A percentile compares a stretch with the other conserved stretches of the same genome.
Evolutionary conservation across 64 coral and sea anemone species (phyloP).

Genomic region (Acropora yongei): DNA sequence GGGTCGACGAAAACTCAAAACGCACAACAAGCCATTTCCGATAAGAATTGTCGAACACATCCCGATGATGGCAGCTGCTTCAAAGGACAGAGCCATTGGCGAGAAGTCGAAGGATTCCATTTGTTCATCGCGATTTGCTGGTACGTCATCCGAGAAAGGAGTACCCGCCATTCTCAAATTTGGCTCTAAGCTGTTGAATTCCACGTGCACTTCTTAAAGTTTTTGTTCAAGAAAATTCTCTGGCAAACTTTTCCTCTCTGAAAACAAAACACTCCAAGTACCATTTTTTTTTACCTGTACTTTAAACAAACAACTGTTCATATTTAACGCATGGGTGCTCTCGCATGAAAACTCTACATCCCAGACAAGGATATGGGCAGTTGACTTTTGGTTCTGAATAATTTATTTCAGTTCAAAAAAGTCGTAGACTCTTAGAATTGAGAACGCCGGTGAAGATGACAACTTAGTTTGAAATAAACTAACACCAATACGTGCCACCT

Average conservation of each 20-base stretch:
- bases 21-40: slow-evolving; percentile 82
- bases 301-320: neutral
- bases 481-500: no score
- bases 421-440: neutral
- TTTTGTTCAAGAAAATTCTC: neutral
- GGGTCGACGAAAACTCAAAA: slow-evolving; percentile 71
- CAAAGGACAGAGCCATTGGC: slow-evolving; percentile 71
- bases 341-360: neutral
- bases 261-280: no score
- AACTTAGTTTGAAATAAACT: no score
- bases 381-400: neutral
- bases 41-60: slow-evolving; percentile 90
- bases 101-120: slow-evolving; percentile 83
- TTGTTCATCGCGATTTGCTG: slow-evolving; percentile 69
- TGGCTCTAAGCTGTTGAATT: neutral
- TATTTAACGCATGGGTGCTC: slow-evolving; percentile 22
- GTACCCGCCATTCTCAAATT: neutral
- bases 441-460: no score
- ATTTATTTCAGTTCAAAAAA: slow-evolving; percentile 18
- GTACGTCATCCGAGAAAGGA: slow-evolving; percentile 37
- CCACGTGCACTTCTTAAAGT: neutral
- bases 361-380: neutral
- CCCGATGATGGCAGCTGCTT: slow-evolving; percentile 87
- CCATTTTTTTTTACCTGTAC: neutral
- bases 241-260: neutral